These are phyloP conservation scores for Pseudomyrmex dendroicus DNA, from an alignment of 1,140 invertebrate genomes.

Conservation along the genomic window DNA sequence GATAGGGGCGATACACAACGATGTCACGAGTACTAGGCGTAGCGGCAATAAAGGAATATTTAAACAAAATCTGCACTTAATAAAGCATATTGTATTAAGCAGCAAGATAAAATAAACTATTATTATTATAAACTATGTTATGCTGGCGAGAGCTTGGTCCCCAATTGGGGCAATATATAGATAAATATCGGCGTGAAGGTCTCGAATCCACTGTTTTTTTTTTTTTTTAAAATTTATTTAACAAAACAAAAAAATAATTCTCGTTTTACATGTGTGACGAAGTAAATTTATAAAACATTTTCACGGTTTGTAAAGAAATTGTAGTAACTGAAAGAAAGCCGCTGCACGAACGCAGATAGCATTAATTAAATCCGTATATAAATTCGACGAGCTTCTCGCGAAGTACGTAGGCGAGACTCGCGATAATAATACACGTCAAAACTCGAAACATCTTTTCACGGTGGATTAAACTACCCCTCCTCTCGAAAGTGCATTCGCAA, in stretches of 20 bases:
- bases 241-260: too few species aligned
- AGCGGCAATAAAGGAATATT: slow-evolving; percentile 57
- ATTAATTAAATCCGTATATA: slow-evolving; percentile 34
- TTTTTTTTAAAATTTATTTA: slow-evolving; percentile 2
- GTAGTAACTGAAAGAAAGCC: slow-evolving; percentile 27
- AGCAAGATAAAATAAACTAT: slow-evolving; percentile 66
- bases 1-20: slow-evolving; percentile 54
- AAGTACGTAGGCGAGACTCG: not conserved
- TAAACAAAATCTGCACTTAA: slow-evolving; percentile 60
- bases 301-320: not conserved
- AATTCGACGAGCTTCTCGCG: not conserved
- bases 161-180: slow-evolving; percentile 84
- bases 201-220: slow-evolving; percentile 49
- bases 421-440: not conserved
- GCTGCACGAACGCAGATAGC: slow-evolving; percentile 1
- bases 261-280: not conserved
- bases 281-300: not conserved
- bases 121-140: slow-evolving; percentile 77
- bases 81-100: slow-evolving; percentile 56
- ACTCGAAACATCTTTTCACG: slow-evolving; percentile 29
- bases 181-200: slow-evolving; percentile 83
- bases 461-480: not conserved
- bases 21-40: slow-evolving; percentile 55
- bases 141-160: slow-evolving; percentile 82
- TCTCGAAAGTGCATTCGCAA: slow-evolving; percentile 13